Evolutionary conservation across 2,113 vertebrate genomes (phyloP), one percentile per base, ranked within the genome.

Genomic region (Apistogramma diplotaenia): DNA sequence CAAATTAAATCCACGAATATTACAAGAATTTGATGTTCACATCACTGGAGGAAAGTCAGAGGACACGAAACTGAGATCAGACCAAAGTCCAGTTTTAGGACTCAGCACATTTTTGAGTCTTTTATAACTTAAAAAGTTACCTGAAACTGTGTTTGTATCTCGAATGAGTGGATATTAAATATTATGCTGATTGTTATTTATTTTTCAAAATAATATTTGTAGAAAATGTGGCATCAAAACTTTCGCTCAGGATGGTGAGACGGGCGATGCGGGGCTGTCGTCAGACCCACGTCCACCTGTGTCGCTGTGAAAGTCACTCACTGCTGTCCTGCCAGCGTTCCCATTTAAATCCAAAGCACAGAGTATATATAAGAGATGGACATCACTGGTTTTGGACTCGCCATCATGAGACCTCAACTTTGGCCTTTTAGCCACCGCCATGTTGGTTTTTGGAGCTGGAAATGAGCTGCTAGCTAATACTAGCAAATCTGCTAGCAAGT

Each of bases 21-120:
- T 2, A 59, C 27, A 77, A 61, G 61, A 74, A 90, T 84, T 82
- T 5, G 1, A 35, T 4, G 58, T 81, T 78, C 49, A 37, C 23
- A 46, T 35, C 18, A 8, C 37, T 13, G 27, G 54, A 72, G 60
- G 59, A 87, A 79, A 40, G 23, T 8, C 40, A 19, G 18, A 27
- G 62, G 13, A 46, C 71, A 81, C 43, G 9, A 23, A 83, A 55
- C 53, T 37, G 25, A 77, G 73, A 74, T 76, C 73, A 82, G 67
- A 76, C 65, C 19, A 10, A 74, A 37, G 27, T 59, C 21, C 9
- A 70, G 77, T 59, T 76, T 76, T 37, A 67, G 15, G 46, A 40
- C 35, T 71, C 29, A 51, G 25, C n/a, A 37, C 46, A 7, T 51
- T 51, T 51, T 46, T 16, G 5, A 51, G 15, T 8, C 5, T 8